Base-by-base conservation (phyloP, 1,140 invertebrate species). In the Drosophila punjabiensis region DNA sequence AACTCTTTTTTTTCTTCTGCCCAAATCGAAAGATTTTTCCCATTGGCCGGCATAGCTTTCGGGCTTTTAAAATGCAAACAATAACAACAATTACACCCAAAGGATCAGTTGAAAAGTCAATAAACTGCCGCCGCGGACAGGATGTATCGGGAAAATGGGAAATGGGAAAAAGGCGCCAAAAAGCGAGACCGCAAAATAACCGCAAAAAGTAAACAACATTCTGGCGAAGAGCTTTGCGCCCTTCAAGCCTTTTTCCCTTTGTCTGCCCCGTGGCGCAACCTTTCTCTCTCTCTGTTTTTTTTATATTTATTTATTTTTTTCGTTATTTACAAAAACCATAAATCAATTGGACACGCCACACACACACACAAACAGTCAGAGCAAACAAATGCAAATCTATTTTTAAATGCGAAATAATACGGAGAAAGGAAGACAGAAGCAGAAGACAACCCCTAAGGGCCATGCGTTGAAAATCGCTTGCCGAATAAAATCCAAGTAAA, bases 341-440 rank as follows among this genome's bases (percentile, higher is more conserved):
- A 91, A 91, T 91, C 89, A 91, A 91, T 91, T 91, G 89, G 89
- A 89, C 89, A 91, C 89, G 89, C 79, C 79, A 79, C 61, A 81
- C 67, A 82, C 68, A 73, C 65, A 73, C 48, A 67, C 48, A 75
- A 53, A 65, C 18, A 56, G 18, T 1, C 13, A 56, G 18, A 35
- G 60, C 56, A 77, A 35, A 71, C 85, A 75, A 88, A 90, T 90
- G 88, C 88, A 91, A 91, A 91, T 91, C 88, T 91, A 91, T 91
- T 91, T 91, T 91, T 91, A 91, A 91, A 91, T 91, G 82, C 89
- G 81, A 91, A 91, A 91, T 91, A 91, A 91, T 91, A 92, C 68
- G 78, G 43, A 5, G 41, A 80, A 80, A 32, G 18, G 18, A 55
- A 68, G 28, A 60, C 55, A 10, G 58, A 20, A 50, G 59, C 37